A percentile compares a stretch with the other conserved stretches of the same genome.
Evolutionary conservation across 1,140 invertebrate species (phyloP).

Genomic region (Ostrea denselamellosa): DNA sequence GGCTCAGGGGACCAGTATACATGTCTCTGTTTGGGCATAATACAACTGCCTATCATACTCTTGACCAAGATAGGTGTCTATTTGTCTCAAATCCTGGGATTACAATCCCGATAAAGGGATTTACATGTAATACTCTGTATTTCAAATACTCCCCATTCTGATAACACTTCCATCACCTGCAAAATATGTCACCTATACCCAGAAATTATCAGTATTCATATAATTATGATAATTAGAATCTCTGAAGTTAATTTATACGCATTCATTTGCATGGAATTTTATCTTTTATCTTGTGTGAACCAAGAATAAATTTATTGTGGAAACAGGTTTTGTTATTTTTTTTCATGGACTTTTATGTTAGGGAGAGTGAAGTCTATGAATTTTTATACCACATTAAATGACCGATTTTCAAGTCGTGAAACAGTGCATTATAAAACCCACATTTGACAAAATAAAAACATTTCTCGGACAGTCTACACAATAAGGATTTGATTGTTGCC

Average conservation of each 20-base stretch:
- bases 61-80: constrained; percentile 37
- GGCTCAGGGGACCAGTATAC: constrained; percentile 19
- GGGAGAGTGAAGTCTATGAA: background rate
- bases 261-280: constrained; percentile 16
- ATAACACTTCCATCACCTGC: background rate
- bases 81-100: constrained; percentile 23
- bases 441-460: constrained; percentile 36
- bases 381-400: background rate
- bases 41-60: constrained; percentile 35
- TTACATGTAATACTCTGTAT: constrained; percentile 25
- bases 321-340: background rate
- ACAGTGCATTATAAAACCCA: background rate
- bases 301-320: background rate
- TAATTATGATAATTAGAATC: constrained; percentile 39
- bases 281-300: constrained; percentile 8
- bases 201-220: constrained; percentile 16
- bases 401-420: constrained; percentile 32
- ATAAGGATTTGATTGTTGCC: background rate
- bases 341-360: background rate
- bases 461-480: background rate
- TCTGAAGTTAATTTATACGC: constrained; percentile 30
- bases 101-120: constrained; percentile 19
- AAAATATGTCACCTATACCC: background rate
- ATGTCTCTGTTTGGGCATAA: constrained; percentile 12
- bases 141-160: constrained; percentile 19